A percentile compares a stretch with the other conserved stretches of the same genome.
Conservation (phyloP, 2,797 vertebrate genomes). For the Phyllotis vaccarum region DNA sequence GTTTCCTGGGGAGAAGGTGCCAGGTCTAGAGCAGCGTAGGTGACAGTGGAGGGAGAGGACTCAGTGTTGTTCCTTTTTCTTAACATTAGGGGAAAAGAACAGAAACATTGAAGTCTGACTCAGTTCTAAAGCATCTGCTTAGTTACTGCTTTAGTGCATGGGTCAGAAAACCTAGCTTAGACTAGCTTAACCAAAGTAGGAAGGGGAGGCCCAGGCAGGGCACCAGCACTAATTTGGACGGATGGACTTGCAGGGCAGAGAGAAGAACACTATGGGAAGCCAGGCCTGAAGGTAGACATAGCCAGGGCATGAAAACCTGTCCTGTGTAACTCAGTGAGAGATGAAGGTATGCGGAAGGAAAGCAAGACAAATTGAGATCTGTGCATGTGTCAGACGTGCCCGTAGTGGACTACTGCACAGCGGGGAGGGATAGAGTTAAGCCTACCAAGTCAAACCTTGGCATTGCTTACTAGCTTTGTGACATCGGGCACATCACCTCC, state of each 20-base stretch:
- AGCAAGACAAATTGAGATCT: too few relatives aligned
- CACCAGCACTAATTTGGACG: conserved; percentile 1
- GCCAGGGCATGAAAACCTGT: neutral
- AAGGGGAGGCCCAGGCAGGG: neutral
- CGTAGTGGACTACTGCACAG: neutral
- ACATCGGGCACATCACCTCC: neutral
- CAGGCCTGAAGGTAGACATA: neutral
- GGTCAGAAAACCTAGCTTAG: conserved; percentile 48
- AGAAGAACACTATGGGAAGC: neutral
- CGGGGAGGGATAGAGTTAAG: neutral
- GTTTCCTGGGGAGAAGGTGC: neutral
- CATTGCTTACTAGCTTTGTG: neutral
- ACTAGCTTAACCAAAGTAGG: conserved; percentile 34
- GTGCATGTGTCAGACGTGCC: neutral
- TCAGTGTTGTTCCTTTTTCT: neutral
- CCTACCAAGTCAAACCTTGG: neutral
- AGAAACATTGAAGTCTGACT: conserved; percentile 25
- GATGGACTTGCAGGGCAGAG: neutral
- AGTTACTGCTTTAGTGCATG: conserved; percentile 28
- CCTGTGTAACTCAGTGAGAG: neutral
- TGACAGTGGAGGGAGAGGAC: neutral
- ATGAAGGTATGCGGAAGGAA: neutral
- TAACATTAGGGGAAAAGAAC: neutral
- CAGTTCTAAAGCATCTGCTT: neutral
- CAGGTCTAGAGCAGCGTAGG: conserved; percentile 38